Evolutionary conservation across 2,797 vertebrate species (phyloP), one percentile per base, ranked within the genome.

Genomic region (Gallinago stenura): DNA sequence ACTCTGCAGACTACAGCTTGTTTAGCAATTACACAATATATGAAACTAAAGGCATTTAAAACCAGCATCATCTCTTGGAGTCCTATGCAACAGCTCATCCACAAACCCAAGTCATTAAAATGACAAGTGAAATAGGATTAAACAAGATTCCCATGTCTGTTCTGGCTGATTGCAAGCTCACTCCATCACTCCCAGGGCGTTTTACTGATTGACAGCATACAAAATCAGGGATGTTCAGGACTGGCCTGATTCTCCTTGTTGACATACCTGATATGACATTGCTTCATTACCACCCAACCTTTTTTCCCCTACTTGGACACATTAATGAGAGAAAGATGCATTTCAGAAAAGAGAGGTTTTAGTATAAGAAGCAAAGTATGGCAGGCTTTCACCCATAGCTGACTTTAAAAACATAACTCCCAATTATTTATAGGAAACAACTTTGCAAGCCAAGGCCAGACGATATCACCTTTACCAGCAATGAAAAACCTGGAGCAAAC

Each of bases 91-190:
- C n/a, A 39, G 45, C 75, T 87, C 53, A 87, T 39, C 46, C 50
- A 24, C 37, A 83, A 87, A 79, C 25, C 46, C 28, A 31, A 68
- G 31, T 57, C 82, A 87, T 72, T 79, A 94, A 79, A 94, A 77
- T 51, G 51, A 85, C 79, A 91, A 77, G 33, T 48, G 54, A 84
- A 43, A 87, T 18, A 45, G 46, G 62, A 92, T 94, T 94, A 85
- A 95, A 85, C 33, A 77, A 41, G 51, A 84, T 37, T 51, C 58
- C 11, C 9, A 15, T 12, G 9, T 24, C 87, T 80, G 58, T 61
- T 93, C 64, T 57, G 62, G 21, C 62, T 72, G 62, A 91, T 51
- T 84, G 60, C 35, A 64, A 89, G n/a, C 65, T 73, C 33, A 24
- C 48, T 81, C 46, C 58, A n/a, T 60, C 48, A 53, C 7, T 88